Percentiles rank a stretch among this genome's conserved stretches.
phyloP scores from a whole-genome alignment of 2,888 invertebrate species.

The Branchinecta sandiegonensis region DNA sequence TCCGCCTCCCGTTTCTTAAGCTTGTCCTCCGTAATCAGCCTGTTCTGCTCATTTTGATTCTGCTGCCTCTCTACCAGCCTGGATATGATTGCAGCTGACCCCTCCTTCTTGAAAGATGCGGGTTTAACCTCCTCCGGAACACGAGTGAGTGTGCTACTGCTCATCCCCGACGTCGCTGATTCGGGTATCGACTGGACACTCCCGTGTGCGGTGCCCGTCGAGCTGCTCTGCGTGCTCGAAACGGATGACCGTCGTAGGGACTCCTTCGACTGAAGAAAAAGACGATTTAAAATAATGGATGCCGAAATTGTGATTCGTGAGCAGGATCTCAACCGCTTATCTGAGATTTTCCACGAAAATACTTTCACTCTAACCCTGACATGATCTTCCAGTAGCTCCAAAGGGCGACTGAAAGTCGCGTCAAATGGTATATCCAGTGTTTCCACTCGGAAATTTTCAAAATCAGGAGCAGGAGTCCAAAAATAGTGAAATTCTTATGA shows the following conservation, averaged over 20 bases:
- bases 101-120: neutral
- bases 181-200: slow-evolving; percentile 14
- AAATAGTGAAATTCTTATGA: too few species aligned
- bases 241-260: neutral
- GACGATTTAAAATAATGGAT: too few species aligned
- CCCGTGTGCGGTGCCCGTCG: slow-evolving; percentile 2
- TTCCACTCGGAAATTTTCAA: too few species aligned
- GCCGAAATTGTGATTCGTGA: too few species aligned
- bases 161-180: neutral
- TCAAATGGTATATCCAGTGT: too few species aligned
- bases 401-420: too few species aligned
- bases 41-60: neutral
- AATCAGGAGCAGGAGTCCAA: too few species aligned
- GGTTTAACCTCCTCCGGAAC: neutral
- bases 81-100: neutral
- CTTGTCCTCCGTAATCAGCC: slow-evolving; percentile 4
- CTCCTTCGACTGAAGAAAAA: too few species aligned
- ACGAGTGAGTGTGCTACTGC: neutral
- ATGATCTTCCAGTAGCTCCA: too few species aligned
- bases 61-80: neutral
- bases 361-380: too few species aligned
- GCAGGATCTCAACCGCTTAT: too few species aligned
- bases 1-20: slow-evolving; percentile 16
- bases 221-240: slow-evolving; percentile 11
- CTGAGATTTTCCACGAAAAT: too few species aligned